Percentiles rank a stretch among this genome's conserved stretches.
phyloP scores from a whole-genome alignment of 2,797 vertebrate species.

The Leptodactylus fallax region DNA sequence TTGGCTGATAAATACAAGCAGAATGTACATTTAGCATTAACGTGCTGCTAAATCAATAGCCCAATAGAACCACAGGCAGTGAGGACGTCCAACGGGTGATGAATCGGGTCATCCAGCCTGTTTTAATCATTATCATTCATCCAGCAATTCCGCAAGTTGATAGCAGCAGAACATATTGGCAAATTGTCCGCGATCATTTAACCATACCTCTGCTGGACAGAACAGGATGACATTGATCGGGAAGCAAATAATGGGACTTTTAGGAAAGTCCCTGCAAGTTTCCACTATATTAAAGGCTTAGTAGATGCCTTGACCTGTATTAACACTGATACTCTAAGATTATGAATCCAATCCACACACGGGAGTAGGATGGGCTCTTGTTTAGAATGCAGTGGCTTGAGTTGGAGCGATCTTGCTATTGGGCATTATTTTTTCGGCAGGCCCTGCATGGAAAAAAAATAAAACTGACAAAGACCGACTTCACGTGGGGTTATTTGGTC shows the following conservation, averaged over 20 bases:
- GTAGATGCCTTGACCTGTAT: neutral
- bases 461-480: too few relatives aligned
- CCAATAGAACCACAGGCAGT: constrained; percentile 32
- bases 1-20: constrained; percentile 48
- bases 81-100: constrained; percentile 42
- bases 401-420: too few relatives aligned
- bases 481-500: too few relatives aligned
- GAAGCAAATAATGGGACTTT: neutral
- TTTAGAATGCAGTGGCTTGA: too few relatives aligned
- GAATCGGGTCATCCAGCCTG: constrained; percentile 35
- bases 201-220: constrained; percentile 13
- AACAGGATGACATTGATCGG: neutral
- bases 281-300: neutral
- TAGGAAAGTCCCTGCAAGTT: neutral
- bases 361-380: neutral
- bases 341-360: neutral
- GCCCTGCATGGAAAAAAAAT: too few relatives aligned
- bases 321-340: neutral
- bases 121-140: constrained; percentile 56
- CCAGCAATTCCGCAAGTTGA: constrained; percentile 20
- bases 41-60: constrained; percentile 47
- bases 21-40: constrained; percentile 52
- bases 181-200: constrained; percentile 40
- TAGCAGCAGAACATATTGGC: constrained; percentile 19
- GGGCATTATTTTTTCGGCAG: too few relatives aligned